A percentile compares a stretch with the other conserved stretches of the same genome.
Evolutionary conservation across 2,113 vertebrate species (phyloP).

Genomic region (Microtus richardsoni): DNA sequence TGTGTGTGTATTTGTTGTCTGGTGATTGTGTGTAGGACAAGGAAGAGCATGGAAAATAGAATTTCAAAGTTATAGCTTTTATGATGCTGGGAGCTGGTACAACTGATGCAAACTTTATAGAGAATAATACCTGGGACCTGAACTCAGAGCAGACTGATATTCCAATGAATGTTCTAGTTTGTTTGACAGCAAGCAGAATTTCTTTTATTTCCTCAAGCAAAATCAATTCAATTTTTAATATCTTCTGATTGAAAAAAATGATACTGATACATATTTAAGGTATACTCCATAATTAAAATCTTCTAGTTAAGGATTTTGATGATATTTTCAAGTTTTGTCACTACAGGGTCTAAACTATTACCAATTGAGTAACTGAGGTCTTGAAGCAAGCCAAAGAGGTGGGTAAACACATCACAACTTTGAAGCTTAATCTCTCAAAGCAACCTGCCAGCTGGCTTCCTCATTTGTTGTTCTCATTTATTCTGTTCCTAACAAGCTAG

Average conservation of each 20-base stretch:
- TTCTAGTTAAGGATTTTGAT: background rate
- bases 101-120: background rate
- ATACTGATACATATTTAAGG: background rate
- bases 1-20: background rate
- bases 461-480: background rate
- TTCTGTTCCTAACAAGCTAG: background rate
- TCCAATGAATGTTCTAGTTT: background rate
- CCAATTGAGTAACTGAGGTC: background rate
- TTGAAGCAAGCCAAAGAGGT: background rate
- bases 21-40: background rate
- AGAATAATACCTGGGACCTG: background rate
- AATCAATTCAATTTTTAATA: background rate
- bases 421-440: background rate
- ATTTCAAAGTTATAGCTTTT: background rate
- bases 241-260: background rate
- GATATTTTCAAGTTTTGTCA: background rate
- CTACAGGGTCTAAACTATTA: background rate
- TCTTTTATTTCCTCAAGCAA: background rate
- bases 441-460: background rate
- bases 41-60: no score
- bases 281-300: background rate
- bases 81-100: rapidly evolving
- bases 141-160: background rate
- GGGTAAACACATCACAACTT: background rate
- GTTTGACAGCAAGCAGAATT: background rate